Evolutionary conservation across 2,888 invertebrate genomes (phyloP).

Genomic region (Meloe dianella): DNA sequence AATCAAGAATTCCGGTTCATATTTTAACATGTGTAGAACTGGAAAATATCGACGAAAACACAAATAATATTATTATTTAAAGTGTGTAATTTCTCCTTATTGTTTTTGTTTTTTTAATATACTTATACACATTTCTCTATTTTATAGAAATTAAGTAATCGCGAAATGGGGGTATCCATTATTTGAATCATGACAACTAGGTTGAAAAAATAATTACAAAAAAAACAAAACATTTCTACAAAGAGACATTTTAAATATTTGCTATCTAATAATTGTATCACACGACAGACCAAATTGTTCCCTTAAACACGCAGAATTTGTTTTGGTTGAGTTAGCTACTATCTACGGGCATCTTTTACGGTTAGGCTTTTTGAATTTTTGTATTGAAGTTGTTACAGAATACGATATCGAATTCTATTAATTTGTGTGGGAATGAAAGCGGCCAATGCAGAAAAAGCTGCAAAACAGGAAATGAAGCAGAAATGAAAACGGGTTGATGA

Average conservation of each 20-base stretch:
- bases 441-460: not conserved
- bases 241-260: too few species aligned
- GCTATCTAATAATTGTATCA: not conserved
- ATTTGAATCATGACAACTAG: slow-evolving; percentile 14
- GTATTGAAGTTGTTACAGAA: too few species aligned
- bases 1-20: slow-evolving; percentile 69
- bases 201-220: slow-evolving; percentile 5
- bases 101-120: too few species aligned
- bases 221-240: not conserved
- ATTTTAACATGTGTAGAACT: slow-evolving; percentile 69
- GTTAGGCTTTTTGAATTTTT: too few species aligned
- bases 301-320: too few species aligned
- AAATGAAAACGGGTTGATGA: not conserved
- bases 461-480: not conserved
- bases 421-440: too few species aligned
- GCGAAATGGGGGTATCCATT: not conserved
- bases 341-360: not conserved
- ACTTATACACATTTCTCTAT: not conserved
- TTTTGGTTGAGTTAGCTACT: too few species aligned
- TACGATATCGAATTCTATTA: too few species aligned
- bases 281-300: too few species aligned
- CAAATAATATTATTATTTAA: too few species aligned
- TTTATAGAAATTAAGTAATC: not conserved
- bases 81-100: too few species aligned
- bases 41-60: slow-evolving; percentile 51